Percentiles rank a stretch among this genome's conserved stretches.
Conservation (phyloP, 1,140 invertebrate genomes). For the Andrena cerasifolii region DNA sequence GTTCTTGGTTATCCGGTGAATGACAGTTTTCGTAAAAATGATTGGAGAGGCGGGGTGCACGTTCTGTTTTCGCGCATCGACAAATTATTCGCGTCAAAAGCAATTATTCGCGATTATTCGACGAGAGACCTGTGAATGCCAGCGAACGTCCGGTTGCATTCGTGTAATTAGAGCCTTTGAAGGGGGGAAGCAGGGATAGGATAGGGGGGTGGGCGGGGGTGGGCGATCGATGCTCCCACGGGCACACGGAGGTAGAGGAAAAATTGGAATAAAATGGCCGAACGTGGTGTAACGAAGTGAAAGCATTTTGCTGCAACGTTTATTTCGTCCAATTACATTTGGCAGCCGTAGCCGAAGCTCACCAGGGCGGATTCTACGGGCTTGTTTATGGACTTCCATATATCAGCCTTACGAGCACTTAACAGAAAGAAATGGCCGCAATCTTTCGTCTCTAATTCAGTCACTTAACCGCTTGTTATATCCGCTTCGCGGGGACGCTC, state of each 20-base stretch:
- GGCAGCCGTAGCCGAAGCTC: slow-evolving; percentile 58
- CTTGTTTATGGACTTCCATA: slow-evolving; percentile 63
- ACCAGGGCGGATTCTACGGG: slow-evolving; percentile 40
- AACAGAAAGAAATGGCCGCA: slow-evolving; percentile 66
- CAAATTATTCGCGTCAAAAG: too few relatives aligned
- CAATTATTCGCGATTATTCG: slow-evolving; percentile 11
- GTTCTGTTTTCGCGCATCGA: background rate
- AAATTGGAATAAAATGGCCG: slow-evolving; percentile 5
- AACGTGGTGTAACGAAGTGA: slow-evolving; percentile 48
- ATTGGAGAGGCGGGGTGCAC: too few relatives aligned
- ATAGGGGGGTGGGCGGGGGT: background rate
- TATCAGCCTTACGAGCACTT: slow-evolving; percentile 67
- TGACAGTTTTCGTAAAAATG: too few relatives aligned
- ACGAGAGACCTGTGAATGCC: background rate
- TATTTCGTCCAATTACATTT: slow-evolving; percentile 69
- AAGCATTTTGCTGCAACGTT: slow-evolving; percentile 62
- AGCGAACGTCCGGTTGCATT: background rate
- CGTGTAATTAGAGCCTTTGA: background rate
- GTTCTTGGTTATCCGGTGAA: too few relatives aligned
- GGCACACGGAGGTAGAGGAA: background rate
- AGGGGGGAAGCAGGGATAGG: background rate
- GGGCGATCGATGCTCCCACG: background rate
- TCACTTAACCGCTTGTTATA: slow-evolving; percentile 58
- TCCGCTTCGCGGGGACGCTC: background rate
- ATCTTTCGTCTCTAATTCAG: slow-evolving; percentile 65